Base-by-base conservation (phyloP, 2,888 invertebrate genomes). In the Leptothorax acervorum region DNA sequence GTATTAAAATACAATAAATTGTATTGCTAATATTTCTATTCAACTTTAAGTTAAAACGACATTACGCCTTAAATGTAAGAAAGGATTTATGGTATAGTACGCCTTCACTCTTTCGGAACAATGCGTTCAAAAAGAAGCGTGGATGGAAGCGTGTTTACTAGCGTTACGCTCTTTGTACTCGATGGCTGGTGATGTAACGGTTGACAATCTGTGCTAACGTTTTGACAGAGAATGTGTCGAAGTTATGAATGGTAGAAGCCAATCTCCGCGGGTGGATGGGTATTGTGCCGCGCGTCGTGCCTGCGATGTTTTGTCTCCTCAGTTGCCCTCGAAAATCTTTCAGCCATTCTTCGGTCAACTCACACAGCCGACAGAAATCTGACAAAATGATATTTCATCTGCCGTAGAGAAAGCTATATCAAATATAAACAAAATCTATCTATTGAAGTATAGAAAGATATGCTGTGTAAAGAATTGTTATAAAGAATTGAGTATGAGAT, bases 331-430 rank as follows among this genome's bases (percentile, higher is more conserved):
- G 63, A 74, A 73, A 74, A 82, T 73, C 62, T 65, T 62, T 74
- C 73, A 78, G 28, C 82, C 28, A 63, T 74, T 74, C 53, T 28
- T 39, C 31, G 42, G n/a, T 74, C 62, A 51, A 73, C 35, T 73
- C 73, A 57, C 63, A 12, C 15, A 62, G 9, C 51, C 53, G 60
- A 82, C 78, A 78, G 76, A 35, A 35, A 35, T 55, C 60, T 45
- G 65, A 31, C 39, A 45, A 63, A 83, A 81, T 86, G 48, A 78
- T 60, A 62, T 73, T 84, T 84, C 53, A 48, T 62, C 28, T 63
- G 31, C 18, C 60, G 76, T 74, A 48, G 53, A 82, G 62, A 71
- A 86, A 86, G 57, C 73, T 82, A 86, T 83, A 86, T 83, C 39
- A 60, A 55, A 60, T 74, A 83, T 53, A 35, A 84, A 62, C 75